Evolutionary conservation across 1,140 invertebrate genomes (phyloP), one percentile per base, ranked within the genome.

Genomic region (Bombus waltoni): DNA sequence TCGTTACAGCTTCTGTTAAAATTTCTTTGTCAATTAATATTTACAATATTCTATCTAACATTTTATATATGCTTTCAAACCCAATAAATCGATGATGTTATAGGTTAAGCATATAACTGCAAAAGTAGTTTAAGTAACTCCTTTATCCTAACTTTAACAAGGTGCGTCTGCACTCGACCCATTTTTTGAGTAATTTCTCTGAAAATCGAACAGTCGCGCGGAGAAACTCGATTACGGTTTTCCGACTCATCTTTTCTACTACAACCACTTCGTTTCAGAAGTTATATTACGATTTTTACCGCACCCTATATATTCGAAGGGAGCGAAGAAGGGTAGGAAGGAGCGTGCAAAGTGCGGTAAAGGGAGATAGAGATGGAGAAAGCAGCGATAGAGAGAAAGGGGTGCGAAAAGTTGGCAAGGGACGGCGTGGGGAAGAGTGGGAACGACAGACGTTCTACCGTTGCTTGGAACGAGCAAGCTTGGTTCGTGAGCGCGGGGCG

Each of bases 381-480:
- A 86, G 80, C 42, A 75, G 25, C 18, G 59, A 68, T 73, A 86
- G 76, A 81, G 88, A 68, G 90, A 90, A 90, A 91, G 89, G 89
- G 87, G 87, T 78, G 81, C 73, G 71, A 76, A 57, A 62, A 53
- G 74, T 13, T 42, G 68, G 59, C 28, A 62, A 74, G 32, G 76
- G 38, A 15, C 28, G 42, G 42, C 11, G 42, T 15, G 42, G 47
- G 72, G 79, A 28, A 44, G 40, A 76, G 81, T 74, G 77, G 82
- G 80, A 73, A 83, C 75, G 85, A 87, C 82, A 89, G 87, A 91
- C 89, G 89, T 89, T 90, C 82, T 83, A 89, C 79, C 89, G 89
- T 90, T 90, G 89, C 74, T 90, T 79, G 74, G 79, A 90, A 87
- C 53, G 85, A 83, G 71, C 66, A 85, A 76, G 81, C 86, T 85